A percentile compares a stretch with the other conserved stretches of the same genome.
Conservation (phyloP, 2,113 vertebrate species). For the Fulica atra region DNA sequence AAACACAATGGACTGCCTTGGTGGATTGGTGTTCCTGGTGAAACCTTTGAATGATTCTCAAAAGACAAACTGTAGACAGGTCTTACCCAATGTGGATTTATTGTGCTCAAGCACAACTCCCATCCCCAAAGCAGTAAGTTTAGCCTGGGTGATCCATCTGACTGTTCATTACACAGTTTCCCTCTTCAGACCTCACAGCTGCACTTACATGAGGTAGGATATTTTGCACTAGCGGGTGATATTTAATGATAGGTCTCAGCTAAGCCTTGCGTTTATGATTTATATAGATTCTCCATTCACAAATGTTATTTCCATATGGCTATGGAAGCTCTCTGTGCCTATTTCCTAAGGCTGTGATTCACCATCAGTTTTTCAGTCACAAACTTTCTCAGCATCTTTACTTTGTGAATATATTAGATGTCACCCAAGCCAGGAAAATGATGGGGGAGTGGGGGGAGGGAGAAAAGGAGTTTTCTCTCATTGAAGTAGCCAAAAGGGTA, state of each 20-base stretch:
- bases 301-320: neutral
- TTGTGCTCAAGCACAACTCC: neutral
- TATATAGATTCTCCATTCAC: neutral
- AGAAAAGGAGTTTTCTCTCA: neutral
- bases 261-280: neutral
- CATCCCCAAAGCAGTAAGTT: neutral
- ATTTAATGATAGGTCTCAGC: neutral
- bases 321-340: neutral
- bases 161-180: neutral
- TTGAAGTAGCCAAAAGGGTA: neutral
- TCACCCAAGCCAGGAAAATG: neutral
- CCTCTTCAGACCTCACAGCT: neutral
- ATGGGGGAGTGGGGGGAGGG: fast-evolving
- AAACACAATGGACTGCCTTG: neutral
- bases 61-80: neutral
- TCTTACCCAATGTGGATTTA: neutral
- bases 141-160: neutral
- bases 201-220: neutral
- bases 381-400: neutral
- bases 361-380: neutral
- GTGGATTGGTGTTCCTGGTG: neutral
- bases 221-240: neutral
- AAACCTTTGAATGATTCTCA: neutral
- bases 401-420: neutral
- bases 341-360: neutral